These are phyloP conservation scores for Dysdera silvatica DNA, from an alignment of 1,140 invertebrate species.

Conservation along the genomic window DNA sequence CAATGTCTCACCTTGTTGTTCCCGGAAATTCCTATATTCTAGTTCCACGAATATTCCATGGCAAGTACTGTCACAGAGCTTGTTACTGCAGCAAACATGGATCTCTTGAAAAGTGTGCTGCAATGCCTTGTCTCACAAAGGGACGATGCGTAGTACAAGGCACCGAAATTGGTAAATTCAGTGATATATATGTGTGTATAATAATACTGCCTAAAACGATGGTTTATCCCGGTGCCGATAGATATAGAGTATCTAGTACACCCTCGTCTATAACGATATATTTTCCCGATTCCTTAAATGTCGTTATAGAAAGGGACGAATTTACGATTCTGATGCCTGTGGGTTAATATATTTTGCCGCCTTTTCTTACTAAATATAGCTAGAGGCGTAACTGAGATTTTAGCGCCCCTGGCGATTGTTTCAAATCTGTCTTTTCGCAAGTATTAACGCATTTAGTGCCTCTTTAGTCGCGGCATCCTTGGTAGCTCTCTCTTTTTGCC, in stretches of 20 bases:
- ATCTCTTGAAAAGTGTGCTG: slow-evolving; percentile 62
- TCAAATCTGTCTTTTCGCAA: too few species aligned
- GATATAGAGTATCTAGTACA: not conserved
- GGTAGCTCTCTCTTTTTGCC: too few species aligned
- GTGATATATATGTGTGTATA: not conserved
- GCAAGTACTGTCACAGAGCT: slow-evolving; percentile 61
- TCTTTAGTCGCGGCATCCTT: too few species aligned
- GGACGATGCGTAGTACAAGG: slow-evolving; percentile 58
- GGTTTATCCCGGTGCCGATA: not conserved
- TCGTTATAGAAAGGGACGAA: too few species aligned
- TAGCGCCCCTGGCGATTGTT: too few species aligned
- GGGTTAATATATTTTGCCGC: too few species aligned
- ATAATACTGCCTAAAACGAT: not conserved
- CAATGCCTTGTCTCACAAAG: slow-evolving; percentile 57
- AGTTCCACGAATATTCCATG: slow-evolving; percentile 55
- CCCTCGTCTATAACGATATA: too few species aligned
- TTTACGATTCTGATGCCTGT: too few species aligned
- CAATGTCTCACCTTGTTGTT: slow-evolving; percentile 64
- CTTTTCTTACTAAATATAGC: too few species aligned
- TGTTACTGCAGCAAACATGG: slow-evolving; percentile 64
- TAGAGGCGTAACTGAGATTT: too few species aligned
- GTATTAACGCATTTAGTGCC: too few species aligned
- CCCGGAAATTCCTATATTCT: slow-evolving; percentile 65
- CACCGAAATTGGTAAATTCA: slow-evolving; percentile 47
- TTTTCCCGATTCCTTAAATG: too few species aligned